Evolutionary conservation across 2,113 vertebrate genomes (phyloP).

Genomic region (Sinosuthora webbiana): DNA sequence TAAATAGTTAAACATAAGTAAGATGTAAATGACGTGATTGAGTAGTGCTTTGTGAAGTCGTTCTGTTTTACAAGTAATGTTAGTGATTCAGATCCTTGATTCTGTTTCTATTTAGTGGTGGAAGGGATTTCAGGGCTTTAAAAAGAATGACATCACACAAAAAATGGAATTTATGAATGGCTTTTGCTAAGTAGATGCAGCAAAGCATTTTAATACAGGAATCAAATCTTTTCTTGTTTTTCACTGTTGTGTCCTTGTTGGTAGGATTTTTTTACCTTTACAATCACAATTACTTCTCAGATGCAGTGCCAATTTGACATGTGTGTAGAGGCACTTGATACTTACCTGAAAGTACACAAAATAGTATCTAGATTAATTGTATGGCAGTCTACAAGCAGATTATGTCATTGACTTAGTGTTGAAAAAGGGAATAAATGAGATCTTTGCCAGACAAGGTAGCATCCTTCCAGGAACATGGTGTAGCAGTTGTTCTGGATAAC

Average conservation of each 20-base stretch:
- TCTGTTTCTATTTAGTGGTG: background rate
- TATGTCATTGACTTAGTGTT: background rate
- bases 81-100: background rate
- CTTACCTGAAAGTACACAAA: background rate
- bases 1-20: background rate
- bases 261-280: background rate
- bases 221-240: background rate
- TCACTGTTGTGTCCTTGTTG: background rate
- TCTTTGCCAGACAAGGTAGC: background rate
- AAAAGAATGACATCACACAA: background rate
- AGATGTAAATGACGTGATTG: background rate
- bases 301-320: background rate
- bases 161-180: background rate
- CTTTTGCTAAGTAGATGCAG: background rate
- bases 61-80: background rate
- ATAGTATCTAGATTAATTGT: background rate
- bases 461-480: background rate
- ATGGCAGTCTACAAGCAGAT: background rate
- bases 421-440: background rate
- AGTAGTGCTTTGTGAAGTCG: background rate
- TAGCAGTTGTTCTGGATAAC: background rate
- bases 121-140: background rate
- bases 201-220: background rate
- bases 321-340: background rate
- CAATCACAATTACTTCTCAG: background rate